Conservation (phyloP, 2,888 invertebrate genomes). For the Busseola fusca region DNA sequence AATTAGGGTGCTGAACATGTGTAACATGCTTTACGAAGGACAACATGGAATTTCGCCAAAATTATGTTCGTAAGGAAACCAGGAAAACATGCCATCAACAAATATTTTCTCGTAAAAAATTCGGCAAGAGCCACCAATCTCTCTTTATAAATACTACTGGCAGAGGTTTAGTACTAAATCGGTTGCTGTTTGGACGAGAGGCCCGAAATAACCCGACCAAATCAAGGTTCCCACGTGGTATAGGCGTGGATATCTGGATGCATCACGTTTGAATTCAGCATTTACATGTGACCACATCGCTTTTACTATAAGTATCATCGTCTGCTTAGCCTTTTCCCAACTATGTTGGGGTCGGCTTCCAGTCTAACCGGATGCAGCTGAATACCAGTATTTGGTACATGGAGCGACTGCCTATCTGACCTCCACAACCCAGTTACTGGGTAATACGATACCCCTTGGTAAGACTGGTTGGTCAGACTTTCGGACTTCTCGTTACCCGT, state of each 20-base stretch:
- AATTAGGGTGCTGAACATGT: not conserved
- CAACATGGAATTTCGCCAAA: not conserved
- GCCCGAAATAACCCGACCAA: constrained; percentile 66
- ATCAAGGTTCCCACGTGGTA: constrained; percentile 66
- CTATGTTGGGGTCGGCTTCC: too few species aligned
- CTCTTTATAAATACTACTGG: constrained; percentile 59
- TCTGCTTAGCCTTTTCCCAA: too few species aligned
- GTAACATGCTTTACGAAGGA: not conserved
- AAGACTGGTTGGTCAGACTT: too few species aligned
- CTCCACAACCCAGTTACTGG: too few species aligned
- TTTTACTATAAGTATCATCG: too few species aligned
- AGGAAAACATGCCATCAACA: constrained; percentile 3
- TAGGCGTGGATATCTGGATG: constrained; percentile 23
- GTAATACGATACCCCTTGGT: too few species aligned
- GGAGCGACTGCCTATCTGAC: too few species aligned
- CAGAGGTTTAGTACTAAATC: constrained; percentile 51
- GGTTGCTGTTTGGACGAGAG: constrained; percentile 52
- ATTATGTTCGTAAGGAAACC: not conserved
- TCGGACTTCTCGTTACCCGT: too few species aligned
- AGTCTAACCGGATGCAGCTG: too few species aligned
- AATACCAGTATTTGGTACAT: too few species aligned
- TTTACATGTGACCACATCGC: not conserved
- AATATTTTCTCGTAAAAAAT: constrained; percentile 23
- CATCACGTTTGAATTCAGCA: constrained; percentile 38
- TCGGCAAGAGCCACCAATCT: constrained; percentile 22